phyloP scores from a whole-genome alignment of 2,888 invertebrate genomes.

The Lymantria monacha region DNA sequence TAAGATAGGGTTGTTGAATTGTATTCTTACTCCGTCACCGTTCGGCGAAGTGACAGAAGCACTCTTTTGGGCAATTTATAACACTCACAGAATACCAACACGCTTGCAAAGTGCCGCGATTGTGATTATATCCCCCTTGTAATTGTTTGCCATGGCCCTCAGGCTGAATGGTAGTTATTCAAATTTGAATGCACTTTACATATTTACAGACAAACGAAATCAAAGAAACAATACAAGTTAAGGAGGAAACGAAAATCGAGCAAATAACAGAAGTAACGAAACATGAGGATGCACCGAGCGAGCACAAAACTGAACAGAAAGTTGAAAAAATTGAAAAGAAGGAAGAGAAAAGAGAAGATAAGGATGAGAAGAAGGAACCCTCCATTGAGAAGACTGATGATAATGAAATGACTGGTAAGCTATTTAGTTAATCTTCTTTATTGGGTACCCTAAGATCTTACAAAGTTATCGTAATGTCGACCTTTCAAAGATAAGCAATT shows the following conservation, averaged over 20 bases:
- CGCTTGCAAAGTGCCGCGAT: too few relatives aligned
- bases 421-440: background rate
- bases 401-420: constrained; percentile 82
- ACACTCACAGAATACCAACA: too few relatives aligned
- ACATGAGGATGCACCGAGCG: constrained; percentile 35
- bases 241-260: constrained; percentile 56
- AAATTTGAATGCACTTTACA: background rate
- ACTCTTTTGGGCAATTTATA: too few relatives aligned
- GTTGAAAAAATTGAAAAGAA: constrained; percentile 32
- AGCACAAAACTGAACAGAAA: constrained; percentile 41
- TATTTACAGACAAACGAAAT: constrained; percentile 58
- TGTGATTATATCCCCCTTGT: too few relatives aligned
- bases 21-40: too few relatives aligned
- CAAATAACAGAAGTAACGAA: constrained; percentile 35
- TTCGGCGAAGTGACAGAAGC: too few relatives aligned
- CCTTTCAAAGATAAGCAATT: too few relatives aligned
- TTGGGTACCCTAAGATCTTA: too few relatives aligned
- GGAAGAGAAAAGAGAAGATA: constrained; percentile 40
- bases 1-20: too few relatives aligned
- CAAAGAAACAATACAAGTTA: constrained; percentile 53
- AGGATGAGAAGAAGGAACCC: constrained; percentile 64
- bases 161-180: too few relatives aligned
- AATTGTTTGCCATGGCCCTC: too few relatives aligned
- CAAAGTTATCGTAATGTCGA: too few relatives aligned
- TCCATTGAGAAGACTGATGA: constrained; percentile 74